Percentiles rank a stretch among this genome's conserved stretches.
These are phyloP conservation scores for Petaurus breviceps DNA, from an alignment of 2,113 vertebrate species.

Conservation along the genomic window DNA sequence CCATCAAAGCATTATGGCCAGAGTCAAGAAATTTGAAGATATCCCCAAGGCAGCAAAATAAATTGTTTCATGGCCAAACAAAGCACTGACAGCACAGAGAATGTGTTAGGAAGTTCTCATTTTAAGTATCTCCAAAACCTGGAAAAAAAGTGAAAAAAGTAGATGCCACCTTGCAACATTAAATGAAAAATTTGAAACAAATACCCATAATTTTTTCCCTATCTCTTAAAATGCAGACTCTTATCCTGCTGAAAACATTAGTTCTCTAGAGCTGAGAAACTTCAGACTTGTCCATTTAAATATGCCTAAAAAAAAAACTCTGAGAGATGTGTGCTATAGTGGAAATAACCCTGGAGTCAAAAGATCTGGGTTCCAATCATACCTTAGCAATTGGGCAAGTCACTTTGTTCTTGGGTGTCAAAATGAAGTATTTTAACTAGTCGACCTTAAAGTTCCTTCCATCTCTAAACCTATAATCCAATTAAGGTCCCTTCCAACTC, in stretches of 20 bases:
- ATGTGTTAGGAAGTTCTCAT: background rate
- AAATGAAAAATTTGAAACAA: slow-evolving; percentile 14
- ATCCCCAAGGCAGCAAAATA: background rate
- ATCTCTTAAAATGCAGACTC: background rate
- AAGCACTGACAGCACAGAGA: background rate
- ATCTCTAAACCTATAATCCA: background rate
- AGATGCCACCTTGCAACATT: background rate
- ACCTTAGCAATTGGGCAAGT: background rate
- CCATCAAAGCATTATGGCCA: background rate
- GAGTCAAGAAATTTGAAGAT: background rate
- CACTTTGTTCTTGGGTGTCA: background rate
- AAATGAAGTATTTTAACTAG: background rate
- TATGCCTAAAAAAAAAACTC: slow-evolving; percentile 12
- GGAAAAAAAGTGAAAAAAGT: background rate
- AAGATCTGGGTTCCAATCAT: background rate
- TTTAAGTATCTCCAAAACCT: background rate
- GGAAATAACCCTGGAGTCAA: background rate
- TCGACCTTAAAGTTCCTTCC: background rate
- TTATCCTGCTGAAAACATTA: slow-evolving; percentile 36
- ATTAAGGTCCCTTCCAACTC: background rate
- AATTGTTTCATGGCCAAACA: background rate
- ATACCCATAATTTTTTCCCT: background rate
- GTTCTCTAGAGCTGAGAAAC: slow-evolving; percentile 39
- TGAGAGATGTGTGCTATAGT: background rate
- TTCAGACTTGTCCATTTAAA: slow-evolving; percentile 29